These are phyloP conservation scores for Drosophila nr. perissopoda DNA, from an alignment of 2,888 invertebrate genomes.

Conservation along the genomic window DNA sequence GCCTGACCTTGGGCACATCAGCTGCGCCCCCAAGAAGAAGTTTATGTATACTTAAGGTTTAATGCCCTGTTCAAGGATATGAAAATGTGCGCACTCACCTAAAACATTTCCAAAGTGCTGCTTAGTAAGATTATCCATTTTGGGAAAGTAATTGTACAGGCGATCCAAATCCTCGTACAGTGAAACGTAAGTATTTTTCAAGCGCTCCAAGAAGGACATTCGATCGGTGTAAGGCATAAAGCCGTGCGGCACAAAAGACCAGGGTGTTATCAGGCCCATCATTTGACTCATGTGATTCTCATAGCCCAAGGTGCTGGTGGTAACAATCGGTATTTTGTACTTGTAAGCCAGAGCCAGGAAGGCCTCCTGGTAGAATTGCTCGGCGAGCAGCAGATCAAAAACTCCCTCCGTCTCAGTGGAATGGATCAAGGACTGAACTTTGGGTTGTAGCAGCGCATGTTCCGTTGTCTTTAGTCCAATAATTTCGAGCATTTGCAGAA, in stretches of 20 bases:
- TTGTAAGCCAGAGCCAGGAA: constrained; percentile 84
- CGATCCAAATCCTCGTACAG: constrained; percentile 81
- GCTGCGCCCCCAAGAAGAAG: constrained; percentile 48
- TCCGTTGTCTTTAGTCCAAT: constrained; percentile 81
- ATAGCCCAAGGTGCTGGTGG: constrained; percentile 85
- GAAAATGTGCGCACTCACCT: constrained; percentile 50
- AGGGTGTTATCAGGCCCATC: constrained; percentile 85
- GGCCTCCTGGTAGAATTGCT: constrained; percentile 85
- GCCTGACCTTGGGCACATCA: constrained; percentile 83
- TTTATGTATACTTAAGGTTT: neutral
- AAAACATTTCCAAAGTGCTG: constrained; percentile 80
- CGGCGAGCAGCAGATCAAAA: constrained; percentile 85
- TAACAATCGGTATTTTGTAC: constrained; percentile 84
- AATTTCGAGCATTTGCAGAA: constrained; percentile 80
- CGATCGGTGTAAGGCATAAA: constrained; percentile 85
- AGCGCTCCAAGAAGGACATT: constrained; percentile 86
- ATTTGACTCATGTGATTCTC: constrained; percentile 85
- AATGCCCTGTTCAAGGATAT: neutral
- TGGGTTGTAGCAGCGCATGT: constrained; percentile 80
- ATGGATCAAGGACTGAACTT: constrained; percentile 81
- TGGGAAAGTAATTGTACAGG: constrained; percentile 80
- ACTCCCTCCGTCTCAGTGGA: constrained; percentile 66
- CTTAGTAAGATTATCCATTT: constrained; percentile 81
- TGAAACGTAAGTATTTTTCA: constrained; percentile 85
- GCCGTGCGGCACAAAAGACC: constrained; percentile 86